Percentiles rank a stretch among this genome's conserved stretches.
These are phyloP conservation scores for Cheilosia urbana DNA, from an alignment of 2,888 invertebrate species.

Conservation along the genomic window DNA sequence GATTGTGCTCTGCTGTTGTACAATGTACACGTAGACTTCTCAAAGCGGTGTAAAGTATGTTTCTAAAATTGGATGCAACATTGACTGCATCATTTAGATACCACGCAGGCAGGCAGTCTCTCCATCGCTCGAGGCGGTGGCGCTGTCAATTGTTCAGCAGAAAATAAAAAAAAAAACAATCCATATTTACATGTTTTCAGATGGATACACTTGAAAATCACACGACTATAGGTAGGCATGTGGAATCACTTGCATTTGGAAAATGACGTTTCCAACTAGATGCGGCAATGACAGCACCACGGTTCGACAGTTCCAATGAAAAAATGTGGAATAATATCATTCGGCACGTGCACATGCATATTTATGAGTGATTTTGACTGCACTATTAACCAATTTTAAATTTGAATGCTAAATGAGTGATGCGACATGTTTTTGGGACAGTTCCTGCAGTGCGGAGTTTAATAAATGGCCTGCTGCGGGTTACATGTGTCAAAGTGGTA, in stretches of 20 bases:
- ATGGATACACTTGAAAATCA: constrained; percentile 56
- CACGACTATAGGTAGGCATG: background rate
- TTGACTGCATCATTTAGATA: constrained; percentile 14
- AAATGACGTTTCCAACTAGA: constrained; percentile 33
- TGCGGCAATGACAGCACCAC: constrained; percentile 3
- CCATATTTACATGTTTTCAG: constrained; percentile 44
- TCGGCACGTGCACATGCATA: constrained; percentile 35
- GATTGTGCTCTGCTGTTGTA: constrained; percentile 13
- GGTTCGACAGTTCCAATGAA: constrained; percentile 59
- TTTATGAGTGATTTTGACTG: constrained; percentile 33
- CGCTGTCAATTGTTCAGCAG: constrained; percentile 63
- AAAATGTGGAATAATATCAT: constrained; percentile 63
- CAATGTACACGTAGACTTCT: background rate
- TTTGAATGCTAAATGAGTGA: constrained; percentile 46
- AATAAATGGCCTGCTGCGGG: constrained; percentile 17
- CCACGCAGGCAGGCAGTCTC: background rate
- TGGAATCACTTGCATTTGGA: constrained; percentile 21
- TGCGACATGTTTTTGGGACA: constrained; percentile 38
- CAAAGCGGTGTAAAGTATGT: background rate
- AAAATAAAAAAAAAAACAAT: constrained; percentile 31
- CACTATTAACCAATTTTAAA: constrained; percentile 45
- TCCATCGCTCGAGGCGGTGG: constrained; percentile 19
- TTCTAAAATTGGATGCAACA: constrained; percentile 54
- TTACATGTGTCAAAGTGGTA: constrained; percentile 50
- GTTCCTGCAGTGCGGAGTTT: background rate